Evolutionary conservation across 2,888 invertebrate species (phyloP), one percentile per base, ranked within the genome.

Genomic region (Cylloceria caligata): DNA sequence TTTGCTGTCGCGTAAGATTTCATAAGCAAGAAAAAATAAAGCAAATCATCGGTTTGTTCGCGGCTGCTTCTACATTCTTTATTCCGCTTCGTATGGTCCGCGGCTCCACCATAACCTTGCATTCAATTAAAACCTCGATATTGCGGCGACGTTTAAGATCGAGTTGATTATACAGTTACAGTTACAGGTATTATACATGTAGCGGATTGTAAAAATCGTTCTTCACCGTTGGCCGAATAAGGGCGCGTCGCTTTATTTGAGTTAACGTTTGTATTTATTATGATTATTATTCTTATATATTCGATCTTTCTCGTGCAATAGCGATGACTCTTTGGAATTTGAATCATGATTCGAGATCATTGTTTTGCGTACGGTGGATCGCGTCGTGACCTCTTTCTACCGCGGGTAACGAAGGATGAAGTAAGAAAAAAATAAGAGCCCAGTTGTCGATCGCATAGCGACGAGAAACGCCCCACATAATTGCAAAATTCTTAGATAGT

Each of bases 401-500:
- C 21, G 49, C 24, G 34, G 42, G 34, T 52, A 52, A 65, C 36
- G 34, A 78, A 47, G 34, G 39, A 68, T 9, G 60, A 34, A 68
- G 45, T 0, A 80, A 64, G 30, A 24, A 64, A 65, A 45, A 42
- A 42, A 30, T 69, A 36, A 21, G 34, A 47, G 13, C 7, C 21
- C 19, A 49, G 30, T 49, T 64, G 68, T 69, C 68, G 80, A 76
- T 83, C 24, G 67, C 55, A 45, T 62, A 55, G 52, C 39, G 49
- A 69, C 21, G 49, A 67, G 81, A 39, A 57, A 68, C 79, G 75
- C 76, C 76, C 67, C 55, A 62, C 62, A 62, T 74, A 74, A 71
- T 83, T 83, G 83, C 74, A 81, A 81, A 83, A 83, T 76, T 80
- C 65, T 72, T 45, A 68, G 60, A 62, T 24, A 68, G 4, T 36